These are phyloP conservation scores for Mormyrops attenuatus DNA, from an alignment of 2,797 vertebrate genomes.

Conservation along the genomic window DNA sequence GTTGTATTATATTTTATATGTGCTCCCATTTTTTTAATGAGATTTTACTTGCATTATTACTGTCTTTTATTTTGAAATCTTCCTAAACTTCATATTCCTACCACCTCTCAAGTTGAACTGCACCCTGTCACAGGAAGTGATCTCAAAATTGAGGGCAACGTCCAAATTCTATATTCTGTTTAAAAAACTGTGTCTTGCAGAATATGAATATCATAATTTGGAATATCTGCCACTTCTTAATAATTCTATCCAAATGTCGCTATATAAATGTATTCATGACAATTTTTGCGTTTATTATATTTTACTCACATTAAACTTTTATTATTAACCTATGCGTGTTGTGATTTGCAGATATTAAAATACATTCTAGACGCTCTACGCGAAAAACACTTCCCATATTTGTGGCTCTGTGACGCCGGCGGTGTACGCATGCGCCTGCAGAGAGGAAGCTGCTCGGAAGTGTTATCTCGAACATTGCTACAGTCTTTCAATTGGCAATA, in stretches of 20 bases:
- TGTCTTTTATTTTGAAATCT: constrained; percentile 15
- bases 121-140: background rate
- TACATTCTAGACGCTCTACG: background rate
- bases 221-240: background rate
- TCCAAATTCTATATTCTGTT: background rate
- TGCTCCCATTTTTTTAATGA: background rate
- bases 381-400: background rate
- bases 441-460: constrained; percentile 17
- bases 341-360: background rate
- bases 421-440: constrained; percentile 9
- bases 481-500: constrained; percentile 18
- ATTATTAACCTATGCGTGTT: background rate
- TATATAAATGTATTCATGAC: background rate
- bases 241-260: background rate
- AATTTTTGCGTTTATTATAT: background rate
- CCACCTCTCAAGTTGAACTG: background rate
- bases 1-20: background rate
- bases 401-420: background rate
- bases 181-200: background rate
- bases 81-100: background rate
- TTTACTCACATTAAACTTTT: background rate
- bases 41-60: background rate
- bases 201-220: background rate
- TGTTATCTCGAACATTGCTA: constrained; percentile 18
- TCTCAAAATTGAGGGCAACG: background rate